Conservation (phyloP, 2,113 vertebrate genomes). For the Chloropsis cyanopogon region DNA sequence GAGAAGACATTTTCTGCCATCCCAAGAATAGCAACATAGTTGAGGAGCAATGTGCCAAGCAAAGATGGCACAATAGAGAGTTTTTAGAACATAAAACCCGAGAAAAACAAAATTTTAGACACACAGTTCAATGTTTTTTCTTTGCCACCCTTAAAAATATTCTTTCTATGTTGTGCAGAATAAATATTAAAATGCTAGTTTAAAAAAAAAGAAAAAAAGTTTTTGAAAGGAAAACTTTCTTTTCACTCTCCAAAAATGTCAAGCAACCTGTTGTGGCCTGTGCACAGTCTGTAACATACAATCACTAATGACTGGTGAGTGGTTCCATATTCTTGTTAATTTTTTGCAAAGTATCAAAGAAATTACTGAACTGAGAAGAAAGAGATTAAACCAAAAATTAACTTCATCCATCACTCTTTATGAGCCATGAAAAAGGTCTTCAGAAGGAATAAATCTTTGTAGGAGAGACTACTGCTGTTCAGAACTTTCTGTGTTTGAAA, state of each 20-base stretch:
- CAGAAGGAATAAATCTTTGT: conserved; percentile 72
- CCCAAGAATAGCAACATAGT: neutral
- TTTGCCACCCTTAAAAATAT: neutral
- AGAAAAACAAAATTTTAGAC: neutral
- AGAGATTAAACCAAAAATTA: conserved; percentile 83
- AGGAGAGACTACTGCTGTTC: conserved; percentile 49
- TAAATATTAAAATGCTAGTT: neutral
- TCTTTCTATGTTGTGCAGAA: neutral
- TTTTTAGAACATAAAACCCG: neutral
- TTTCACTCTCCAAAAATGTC: neutral
- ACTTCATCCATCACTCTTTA: conserved; percentile 80
- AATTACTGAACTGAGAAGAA: conserved; percentile 75
- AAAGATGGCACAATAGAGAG: neutral
- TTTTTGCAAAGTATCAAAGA: conserved; percentile 69
- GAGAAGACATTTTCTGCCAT: neutral
- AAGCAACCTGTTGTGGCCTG: neutral
- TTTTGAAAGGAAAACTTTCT: neutral
- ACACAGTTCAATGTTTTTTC: neutral
- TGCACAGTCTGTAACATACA: neutral
- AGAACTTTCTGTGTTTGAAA: conserved; percentile 55
- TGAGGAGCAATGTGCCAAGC: neutral
- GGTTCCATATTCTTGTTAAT: conserved; percentile 62
- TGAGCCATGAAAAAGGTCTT: conserved; percentile 77
- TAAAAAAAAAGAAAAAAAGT: neutral
- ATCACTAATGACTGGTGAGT: conserved; percentile 45